phyloP scores from a whole-genome alignment of 2,888 invertebrate species.

The Euplexia lucipara region DNA sequence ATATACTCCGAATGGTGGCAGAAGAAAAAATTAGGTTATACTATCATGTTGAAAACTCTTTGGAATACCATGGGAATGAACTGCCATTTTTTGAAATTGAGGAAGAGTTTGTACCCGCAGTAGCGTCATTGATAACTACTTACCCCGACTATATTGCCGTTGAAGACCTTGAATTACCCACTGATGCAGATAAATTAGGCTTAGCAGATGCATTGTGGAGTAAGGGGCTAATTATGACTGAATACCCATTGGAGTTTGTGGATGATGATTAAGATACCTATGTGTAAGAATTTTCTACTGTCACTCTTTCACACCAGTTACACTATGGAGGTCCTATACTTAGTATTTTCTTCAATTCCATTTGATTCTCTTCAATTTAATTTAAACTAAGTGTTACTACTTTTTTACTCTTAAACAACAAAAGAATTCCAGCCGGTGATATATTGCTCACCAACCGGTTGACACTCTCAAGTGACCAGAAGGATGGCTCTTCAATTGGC shows the following conservation, averaged over 20 bases:
- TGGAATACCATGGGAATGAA: constrained; percentile 96
- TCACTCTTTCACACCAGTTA: too few species aligned
- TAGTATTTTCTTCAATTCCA: too few species aligned
- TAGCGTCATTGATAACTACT: constrained; percentile 93
- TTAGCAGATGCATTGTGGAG: constrained; percentile 95
- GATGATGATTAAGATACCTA: constrained; percentile 87
- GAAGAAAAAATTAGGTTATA: constrained; percentile 93
- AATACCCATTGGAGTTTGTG: constrained; percentile 89
- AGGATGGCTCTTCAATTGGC: too few species aligned
- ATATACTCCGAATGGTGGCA: constrained; percentile 91
- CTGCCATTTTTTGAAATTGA: constrained; percentile 93
- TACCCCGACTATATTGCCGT: constrained; percentile 95
- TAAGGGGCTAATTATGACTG: constrained; percentile 94
- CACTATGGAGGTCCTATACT: too few species aligned
- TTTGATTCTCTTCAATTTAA: too few species aligned
- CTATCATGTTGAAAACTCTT: constrained; percentile 96
- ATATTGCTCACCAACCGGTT: too few species aligned
- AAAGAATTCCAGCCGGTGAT: too few species aligned
- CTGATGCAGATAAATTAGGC: constrained; percentile 92
- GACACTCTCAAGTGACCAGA: too few species aligned
- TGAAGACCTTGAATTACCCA: constrained; percentile 93
- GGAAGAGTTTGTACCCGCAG: constrained; percentile 92
- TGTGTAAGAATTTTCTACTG: too few species aligned
- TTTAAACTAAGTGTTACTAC: too few species aligned
- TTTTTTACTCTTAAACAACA: too few species aligned